phyloP scores from a whole-genome alignment of 2,888 invertebrate species.

The Cantharis nigra region DNA sequence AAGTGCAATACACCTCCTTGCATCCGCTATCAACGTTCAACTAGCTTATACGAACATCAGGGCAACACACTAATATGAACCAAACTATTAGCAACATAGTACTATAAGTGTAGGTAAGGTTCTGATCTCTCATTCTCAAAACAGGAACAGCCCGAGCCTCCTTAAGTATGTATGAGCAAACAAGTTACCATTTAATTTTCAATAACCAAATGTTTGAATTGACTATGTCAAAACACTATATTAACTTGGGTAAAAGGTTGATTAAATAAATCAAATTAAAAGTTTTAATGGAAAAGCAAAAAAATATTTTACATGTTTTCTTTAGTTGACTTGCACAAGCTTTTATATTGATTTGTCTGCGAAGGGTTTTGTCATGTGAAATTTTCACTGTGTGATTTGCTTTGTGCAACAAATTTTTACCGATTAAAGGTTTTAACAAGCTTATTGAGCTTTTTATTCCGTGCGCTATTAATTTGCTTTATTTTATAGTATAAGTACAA shows the following conservation, averaged over 20 bases:
- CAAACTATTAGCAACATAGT: too few relatives aligned
- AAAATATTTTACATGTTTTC: not conserved
- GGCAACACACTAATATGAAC: too few relatives aligned
- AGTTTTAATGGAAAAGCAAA: not conserved
- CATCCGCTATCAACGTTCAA: too few relatives aligned
- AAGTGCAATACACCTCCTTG: too few relatives aligned
- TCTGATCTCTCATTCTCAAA: too few relatives aligned
- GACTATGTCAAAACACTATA: not conserved
- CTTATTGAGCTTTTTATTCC: constrained; percentile 39
- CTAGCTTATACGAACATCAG: too few relatives aligned
- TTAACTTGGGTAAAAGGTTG: too few relatives aligned
- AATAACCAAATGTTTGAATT: not conserved
- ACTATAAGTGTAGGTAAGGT: too few relatives aligned
- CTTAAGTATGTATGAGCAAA: too few relatives aligned
- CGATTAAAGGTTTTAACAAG: constrained; percentile 46
- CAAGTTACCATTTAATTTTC: not conserved
- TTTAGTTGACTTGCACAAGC: constrained; percentile 12
- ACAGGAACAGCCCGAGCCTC: too few relatives aligned
- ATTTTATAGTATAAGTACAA: constrained; percentile 36
- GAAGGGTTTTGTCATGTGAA: constrained; percentile 33
- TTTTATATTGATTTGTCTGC: constrained; percentile 32
- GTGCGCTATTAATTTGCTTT: constrained; percentile 40
- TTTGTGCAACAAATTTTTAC: constrained; percentile 46
- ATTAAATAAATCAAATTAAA: not conserved
- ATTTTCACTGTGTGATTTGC: constrained; percentile 45